Base-by-base conservation (phyloP, 2,113 vertebrate species). In the Maccullochella peelii region DNA sequence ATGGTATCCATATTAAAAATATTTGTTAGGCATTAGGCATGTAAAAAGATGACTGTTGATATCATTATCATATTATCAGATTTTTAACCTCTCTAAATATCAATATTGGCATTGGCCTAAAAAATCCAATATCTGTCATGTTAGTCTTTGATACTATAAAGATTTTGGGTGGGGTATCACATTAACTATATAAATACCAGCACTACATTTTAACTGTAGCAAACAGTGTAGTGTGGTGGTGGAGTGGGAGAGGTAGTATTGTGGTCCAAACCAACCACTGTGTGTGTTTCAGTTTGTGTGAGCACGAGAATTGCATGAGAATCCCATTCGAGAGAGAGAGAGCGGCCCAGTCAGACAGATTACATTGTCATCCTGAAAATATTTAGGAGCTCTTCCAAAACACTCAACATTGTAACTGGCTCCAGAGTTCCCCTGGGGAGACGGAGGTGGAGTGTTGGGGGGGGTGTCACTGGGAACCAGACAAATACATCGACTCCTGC, bases 311-410 rank as follows among this genome's bases (percentile, higher is more conserved):
- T 79, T 73, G 91, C 88, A 90, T 75, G 80, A 93, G 92, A 92
- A 95, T 90, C 86, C 77, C 87, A 84, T 88, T 88, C 30, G 79
- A 70, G 80, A 81, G 82, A 70, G 80, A 81, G 82, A 82, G 86
- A 85, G 90, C 90, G 54, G 91, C 90, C 67, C 73, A 88, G 94
- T 93, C 94, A 86, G 94, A 94, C 90, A 89, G 91, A 94, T 94
- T 93, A 91, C 92, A 91, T 85, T 92, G 91, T 95, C 94, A 95
- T 94, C 93, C 84, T 90, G 86, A 94, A 96, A 95, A 94, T 95
- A 95, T 96, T 94, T 89, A 90, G 93, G 93, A 94, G 82, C 80
- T 88, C 88, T 94, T 96, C 95, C 94, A 96, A 95, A 92, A 94
- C 89, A 91, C 92, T 94, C 87, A 89, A 93, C 88, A 86, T 90